Base-by-base conservation (phyloP, 2,888 invertebrate genomes). In the Heteropelma amictum region DNA sequence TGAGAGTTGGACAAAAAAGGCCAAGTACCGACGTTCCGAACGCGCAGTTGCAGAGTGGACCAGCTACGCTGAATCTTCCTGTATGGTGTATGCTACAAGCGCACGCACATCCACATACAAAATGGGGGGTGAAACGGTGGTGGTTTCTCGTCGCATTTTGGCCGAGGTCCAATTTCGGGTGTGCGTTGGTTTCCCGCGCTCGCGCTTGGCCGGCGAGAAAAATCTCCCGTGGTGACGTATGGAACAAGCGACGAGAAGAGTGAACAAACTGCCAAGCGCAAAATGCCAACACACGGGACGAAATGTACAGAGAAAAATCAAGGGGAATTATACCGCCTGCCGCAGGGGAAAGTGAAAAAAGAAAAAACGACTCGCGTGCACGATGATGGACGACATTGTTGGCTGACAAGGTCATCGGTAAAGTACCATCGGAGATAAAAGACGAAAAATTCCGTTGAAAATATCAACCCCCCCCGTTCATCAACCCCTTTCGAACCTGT, bases 121-220 rank as follows among this genome's bases (percentile, higher is more conserved):
- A n/a, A n/a, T n/a, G n/a, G n/a, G n/a, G n/a, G 61, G 38, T 12
- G 71, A 54, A 63, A 58, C 33, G 2, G 35, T 12, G n/a, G 63
- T 54, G 12, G 17, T 45, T 51, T 28, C 14, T 64, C 56, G 65
- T 28, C n/a, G 61, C 12, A 78, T 84, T 85, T 79, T 85, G 85
- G 83, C 83, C 56, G 70, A 58, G 73, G 73, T 83, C 83, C 85
- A 85, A 85, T 83, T 86, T 84, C 72, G 78, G 74, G 73, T 78
- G 79, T 78, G 81, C 79, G n/a, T n/a, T 61, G 72, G 72, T 30
- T 47, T 21, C 17, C 56, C 7, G 73, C 72, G 77, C 75, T 80
- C 75, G 73, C 76, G 74, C 80, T 71, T 58, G 60, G 68, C 76
- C 60, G 58, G 64, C 56, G 42, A 40, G 72, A 47, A 63, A 40